Evolutionary conservation across 2,888 invertebrate genomes (phyloP).

Genomic region (Thymelicus acteon): DNA sequence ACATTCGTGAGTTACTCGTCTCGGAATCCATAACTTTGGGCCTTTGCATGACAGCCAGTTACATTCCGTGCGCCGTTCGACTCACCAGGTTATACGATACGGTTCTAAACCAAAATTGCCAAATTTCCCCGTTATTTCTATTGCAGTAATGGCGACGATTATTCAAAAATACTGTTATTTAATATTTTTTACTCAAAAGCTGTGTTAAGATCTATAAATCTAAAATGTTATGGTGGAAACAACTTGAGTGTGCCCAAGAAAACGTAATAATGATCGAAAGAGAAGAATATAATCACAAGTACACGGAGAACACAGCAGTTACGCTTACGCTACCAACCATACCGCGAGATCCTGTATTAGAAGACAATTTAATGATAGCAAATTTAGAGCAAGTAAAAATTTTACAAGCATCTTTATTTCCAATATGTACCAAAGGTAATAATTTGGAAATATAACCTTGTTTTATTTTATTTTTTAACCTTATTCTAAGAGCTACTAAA

Average conservation of each 20-base stretch:
- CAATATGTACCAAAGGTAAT: conserved; percentile 83
- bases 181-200: neutral
- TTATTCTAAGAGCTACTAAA: neutral
- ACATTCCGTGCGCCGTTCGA: conserved; percentile 66
- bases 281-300: conserved; percentile 70
- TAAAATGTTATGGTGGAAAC: conserved; percentile 83
- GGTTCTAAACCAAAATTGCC: conserved; percentile 35
- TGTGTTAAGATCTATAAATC: conserved; percentile 16
- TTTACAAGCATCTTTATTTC: conserved; percentile 88
- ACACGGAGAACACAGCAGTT: conserved; percentile 67
- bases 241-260: conserved; percentile 68
- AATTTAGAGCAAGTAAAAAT: conserved; percentile 85
- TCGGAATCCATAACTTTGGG: conserved; percentile 68
- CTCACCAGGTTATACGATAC: conserved; percentile 57
- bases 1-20: conserved; percentile 65
- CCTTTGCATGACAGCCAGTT: conserved; percentile 72
- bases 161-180: conserved; percentile 6
- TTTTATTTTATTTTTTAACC: too few relatives aligned
- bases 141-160: conserved; percentile 72
- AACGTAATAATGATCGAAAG: conserved; percentile 72
- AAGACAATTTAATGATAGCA: conserved; percentile 72
- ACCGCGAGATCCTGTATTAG: conserved; percentile 65
- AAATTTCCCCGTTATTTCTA: conserved; percentile 47
- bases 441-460: neutral
- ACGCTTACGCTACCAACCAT: conserved; percentile 65